phyloP scores from a whole-genome alignment of 2,797 vertebrate genomes.

The Coendou prehensilis region DNA sequence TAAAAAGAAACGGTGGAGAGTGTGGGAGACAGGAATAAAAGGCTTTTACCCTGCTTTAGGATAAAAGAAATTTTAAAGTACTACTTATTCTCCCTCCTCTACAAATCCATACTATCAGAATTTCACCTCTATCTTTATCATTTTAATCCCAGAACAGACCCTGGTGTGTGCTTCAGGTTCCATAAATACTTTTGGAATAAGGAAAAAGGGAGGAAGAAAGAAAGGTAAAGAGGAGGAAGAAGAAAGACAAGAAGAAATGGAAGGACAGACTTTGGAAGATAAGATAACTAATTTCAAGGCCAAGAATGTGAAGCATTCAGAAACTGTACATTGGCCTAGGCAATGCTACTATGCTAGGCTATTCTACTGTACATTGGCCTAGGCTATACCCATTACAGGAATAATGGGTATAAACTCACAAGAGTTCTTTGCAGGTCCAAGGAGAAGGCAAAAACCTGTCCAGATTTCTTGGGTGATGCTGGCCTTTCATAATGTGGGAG shows the following conservation, averaged over 20 bases:
- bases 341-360: too few relatives aligned
- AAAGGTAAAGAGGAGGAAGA: not conserved
- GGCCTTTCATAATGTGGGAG: not conserved
- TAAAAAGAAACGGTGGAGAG: not conserved
- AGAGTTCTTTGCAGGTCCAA: not conserved
- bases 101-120: not conserved
- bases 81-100: not conserved
- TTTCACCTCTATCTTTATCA: not conserved
- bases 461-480: not conserved
- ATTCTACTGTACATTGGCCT: too few relatives aligned
- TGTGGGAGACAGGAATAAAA: not conserved
- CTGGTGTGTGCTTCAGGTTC: not conserved
- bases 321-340: not conserved
- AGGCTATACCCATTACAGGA: too few relatives aligned
- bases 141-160: not conserved
- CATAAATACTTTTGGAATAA: not conserved
- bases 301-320: not conserved
- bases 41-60: not conserved
- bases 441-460: not conserved
- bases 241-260: not conserved
- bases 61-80: not conserved
- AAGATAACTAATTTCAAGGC: not conserved
- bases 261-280: not conserved
- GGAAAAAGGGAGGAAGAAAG: not conserved
- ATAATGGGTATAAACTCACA: not conserved